Base-by-base conservation (phyloP, 1,140 invertebrate species). In the Luehdorfia chinensis region DNA sequence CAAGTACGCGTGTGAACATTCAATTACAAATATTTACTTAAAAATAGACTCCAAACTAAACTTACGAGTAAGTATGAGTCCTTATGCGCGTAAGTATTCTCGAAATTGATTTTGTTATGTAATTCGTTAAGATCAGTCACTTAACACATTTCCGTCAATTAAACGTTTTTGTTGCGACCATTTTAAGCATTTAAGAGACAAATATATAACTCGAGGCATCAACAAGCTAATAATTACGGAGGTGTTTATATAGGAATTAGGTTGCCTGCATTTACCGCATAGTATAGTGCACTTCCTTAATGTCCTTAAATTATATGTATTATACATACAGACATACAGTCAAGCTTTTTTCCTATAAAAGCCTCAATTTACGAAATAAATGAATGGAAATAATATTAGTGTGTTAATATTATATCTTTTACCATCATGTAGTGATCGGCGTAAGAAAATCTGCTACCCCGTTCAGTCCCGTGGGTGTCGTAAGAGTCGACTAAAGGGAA, bases 191-290 rank as follows among this genome's bases (percentile, higher is more conserved):
- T 43, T 9, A 4, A n/a, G 25, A 28, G 30, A 43, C 28, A 43
- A 15, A 30, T 16, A 49, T 32, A 49, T 13, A 18, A 31, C 23
- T 2, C 23, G 18, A 30, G 8, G 12, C 19, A 21, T n/a, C 23
- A 11, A 23, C 19, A 18, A 43, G 31, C 16, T 25, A 32, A 41
- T 41, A 30, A 50, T 36, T 44, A 44, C n/a, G 11, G 39, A 28
- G 15, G 27, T 30, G 27, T 18, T 43, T 43, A 46, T 51, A 27
- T 9, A 45, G 41, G 23, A 46, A 46, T 51, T 51, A 31, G 49
- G 13, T 31, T 33, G 16, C 16, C 34, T n/a, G 25, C 4, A 13
- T 51, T 51, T 15, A 51, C 25, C 30, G 33, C 43, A 51, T 51
- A 45, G 32, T 51, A 46, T 41, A 15, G 16, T 36, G 36, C 41